Conservation (phyloP, 23 tunicate species). For the Aplidium turbinatum region DNA sequence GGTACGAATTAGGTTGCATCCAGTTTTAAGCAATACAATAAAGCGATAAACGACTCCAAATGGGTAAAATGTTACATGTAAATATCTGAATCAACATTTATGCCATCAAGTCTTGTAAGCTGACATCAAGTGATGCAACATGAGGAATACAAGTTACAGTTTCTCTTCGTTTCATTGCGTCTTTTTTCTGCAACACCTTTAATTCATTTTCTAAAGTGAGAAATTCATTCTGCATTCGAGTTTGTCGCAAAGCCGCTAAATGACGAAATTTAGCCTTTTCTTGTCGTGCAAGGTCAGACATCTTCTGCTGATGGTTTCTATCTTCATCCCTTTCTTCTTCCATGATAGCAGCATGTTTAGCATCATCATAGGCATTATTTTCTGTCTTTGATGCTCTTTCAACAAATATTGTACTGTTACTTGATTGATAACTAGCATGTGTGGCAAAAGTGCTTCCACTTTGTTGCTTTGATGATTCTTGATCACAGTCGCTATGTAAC, state of each 20-base stretch:
- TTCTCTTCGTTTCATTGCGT: slow-evolving; percentile 36
- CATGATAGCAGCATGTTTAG: slow-evolving; percentile 7
- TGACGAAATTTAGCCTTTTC: slow-evolving; percentile 48
- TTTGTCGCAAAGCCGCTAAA: slow-evolving; percentile 43
- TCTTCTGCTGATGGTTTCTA: neutral
- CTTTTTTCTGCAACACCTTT: slow-evolving; percentile 38
- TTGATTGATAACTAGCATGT: slow-evolving; percentile 1
- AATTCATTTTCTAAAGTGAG: slow-evolving; percentile 35
- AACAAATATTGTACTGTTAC: slow-evolving; percentile 3
- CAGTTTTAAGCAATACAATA: neutral
- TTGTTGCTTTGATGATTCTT: neutral
- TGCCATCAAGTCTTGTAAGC: slow-evolving; percentile 30
- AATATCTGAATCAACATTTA: no score
- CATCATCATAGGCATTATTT: slow-evolving; percentile 32
- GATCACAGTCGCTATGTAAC: slow-evolving; percentile 25
- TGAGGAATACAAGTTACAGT: slow-evolving; percentile 8
- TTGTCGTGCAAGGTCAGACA: slow-evolving; percentile 16
- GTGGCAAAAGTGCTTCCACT: neutral
- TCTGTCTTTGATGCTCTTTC: slow-evolving; percentile 33
- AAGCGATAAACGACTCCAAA: neutral
- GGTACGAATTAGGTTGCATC: no score
- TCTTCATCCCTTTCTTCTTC: slow-evolving; percentile 35
- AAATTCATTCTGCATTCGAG: slow-evolving; percentile 50
- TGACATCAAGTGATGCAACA: slow-evolving; percentile 20
- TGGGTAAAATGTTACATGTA: no score